Evolutionary conservation across 2,797 vertebrate genomes (phyloP).

Genomic region (Takifugu rubripes): DNA sequence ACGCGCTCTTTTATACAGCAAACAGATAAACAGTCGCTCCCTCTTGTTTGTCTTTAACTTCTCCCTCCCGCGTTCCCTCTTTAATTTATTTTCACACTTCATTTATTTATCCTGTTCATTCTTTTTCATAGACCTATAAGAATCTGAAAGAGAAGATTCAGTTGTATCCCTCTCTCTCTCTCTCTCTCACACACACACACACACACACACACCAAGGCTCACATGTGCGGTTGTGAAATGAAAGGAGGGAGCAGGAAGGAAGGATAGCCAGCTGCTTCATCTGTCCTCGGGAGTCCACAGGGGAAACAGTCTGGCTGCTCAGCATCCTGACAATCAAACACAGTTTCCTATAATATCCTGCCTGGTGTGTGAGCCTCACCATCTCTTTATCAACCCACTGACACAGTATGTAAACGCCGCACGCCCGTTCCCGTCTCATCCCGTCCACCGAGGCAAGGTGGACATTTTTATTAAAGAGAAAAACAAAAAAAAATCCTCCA

Average conservation of each 20-base stretch:
- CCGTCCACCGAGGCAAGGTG: slow-evolving; percentile 1
- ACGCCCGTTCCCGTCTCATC: slow-evolving; percentile 17
- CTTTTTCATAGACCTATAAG: slow-evolving; percentile 6
- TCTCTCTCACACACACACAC: slow-evolving; percentile 14
- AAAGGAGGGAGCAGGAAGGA: slow-evolving; percentile 69
- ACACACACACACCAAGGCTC: slow-evolving; percentile 26
- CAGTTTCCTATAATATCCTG: slow-evolving; percentile 62
- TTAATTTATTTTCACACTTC: slow-evolving; percentile 26
- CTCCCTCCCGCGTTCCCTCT: slow-evolving; percentile 18
- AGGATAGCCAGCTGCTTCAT: slow-evolving; percentile 70
- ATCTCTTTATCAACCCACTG: slow-evolving; percentile 25
- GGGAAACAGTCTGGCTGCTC: slow-evolving; percentile 62
- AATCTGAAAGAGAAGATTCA: slow-evolving; percentile 1
- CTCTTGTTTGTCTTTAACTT: slow-evolving; percentile 20
- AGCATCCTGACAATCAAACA: slow-evolving; percentile 67
- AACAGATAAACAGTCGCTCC: slow-evolving; percentile 55
- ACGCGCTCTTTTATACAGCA: slow-evolving; percentile 29
- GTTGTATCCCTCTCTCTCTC: slow-evolving; percentile 13
- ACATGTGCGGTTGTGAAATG: slow-evolving; percentile 62
- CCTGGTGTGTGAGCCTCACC: slow-evolving; percentile 37
- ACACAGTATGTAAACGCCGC: slow-evolving; percentile 21
- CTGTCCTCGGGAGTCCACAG: slow-evolving; percentile 68
- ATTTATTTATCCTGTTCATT: slow-evolving; percentile 14
- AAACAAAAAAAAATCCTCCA: neutral
- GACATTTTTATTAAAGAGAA: neutral